Evolutionary conservation across 2,888 invertebrate genomes (phyloP).

Genomic region (Nemotelus pantherinus): DNA sequence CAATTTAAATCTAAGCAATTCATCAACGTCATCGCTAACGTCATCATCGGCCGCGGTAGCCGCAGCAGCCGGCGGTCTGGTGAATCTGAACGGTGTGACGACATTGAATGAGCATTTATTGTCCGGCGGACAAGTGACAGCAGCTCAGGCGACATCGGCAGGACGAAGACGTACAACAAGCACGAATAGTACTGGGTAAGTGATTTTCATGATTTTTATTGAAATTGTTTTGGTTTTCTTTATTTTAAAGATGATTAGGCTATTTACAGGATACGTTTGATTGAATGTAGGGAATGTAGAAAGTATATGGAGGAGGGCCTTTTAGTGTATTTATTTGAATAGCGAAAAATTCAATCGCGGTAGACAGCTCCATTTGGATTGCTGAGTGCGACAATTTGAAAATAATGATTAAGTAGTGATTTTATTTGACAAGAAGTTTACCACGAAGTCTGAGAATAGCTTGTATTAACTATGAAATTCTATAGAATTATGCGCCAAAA

Average conservation of each 20-base stretch:
- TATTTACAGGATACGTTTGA: too few species aligned
- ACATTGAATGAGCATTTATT: slow-evolving; percentile 1
- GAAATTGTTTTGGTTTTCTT: slow-evolving; percentile 5
- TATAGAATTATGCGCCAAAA: too few species aligned
- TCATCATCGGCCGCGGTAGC: not conserved
- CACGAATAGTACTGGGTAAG: slow-evolving; percentile 65
- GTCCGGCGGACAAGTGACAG: slow-evolving; percentile 21
- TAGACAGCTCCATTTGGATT: slow-evolving; percentile 23
- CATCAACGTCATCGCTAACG: slow-evolving; percentile 36
- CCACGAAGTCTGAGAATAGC: too few species aligned
- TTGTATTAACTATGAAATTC: too few species aligned
- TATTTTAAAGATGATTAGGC: not conserved
- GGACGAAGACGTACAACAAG: slow-evolving; percentile 63
- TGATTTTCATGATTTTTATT: slow-evolving; percentile 42
- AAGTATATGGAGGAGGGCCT: too few species aligned
- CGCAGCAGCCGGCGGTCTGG: not conserved
- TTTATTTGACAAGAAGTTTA: too few species aligned
- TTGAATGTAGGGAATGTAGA: too few species aligned
- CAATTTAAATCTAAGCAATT: slow-evolving; percentile 40
- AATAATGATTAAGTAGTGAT: too few species aligned
- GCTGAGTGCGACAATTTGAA: not conserved
- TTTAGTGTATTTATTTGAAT: not conserved
- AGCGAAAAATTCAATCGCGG: not conserved
- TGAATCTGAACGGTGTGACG: slow-evolving; percentile 15
- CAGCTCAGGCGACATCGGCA: slow-evolving; percentile 52